Conservation (phyloP, 2,888 invertebrate genomes). For the Drosophila putrida region DNA sequence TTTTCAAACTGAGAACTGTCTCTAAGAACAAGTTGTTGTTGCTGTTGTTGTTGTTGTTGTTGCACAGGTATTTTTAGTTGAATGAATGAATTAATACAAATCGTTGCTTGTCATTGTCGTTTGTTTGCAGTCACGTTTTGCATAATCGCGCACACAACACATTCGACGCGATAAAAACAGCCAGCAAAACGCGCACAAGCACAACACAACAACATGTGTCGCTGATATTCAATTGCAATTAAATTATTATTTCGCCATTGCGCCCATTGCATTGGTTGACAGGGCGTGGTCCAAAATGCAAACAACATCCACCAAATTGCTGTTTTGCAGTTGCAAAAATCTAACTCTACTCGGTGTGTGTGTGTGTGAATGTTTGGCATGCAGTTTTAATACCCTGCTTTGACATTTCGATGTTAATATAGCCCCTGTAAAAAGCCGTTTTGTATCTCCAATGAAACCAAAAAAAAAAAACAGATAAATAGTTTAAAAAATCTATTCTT, state of each 20-base stretch:
- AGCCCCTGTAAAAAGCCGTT: not conserved
- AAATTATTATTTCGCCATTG: constrained; percentile 66
- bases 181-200: constrained; percentile 40
- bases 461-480: not conserved
- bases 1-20: constrained; percentile 8
- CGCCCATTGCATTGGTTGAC: constrained; percentile 16
- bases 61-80: constrained; percentile 38
- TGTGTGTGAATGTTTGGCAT: constrained; percentile 1
- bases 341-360: not conserved
- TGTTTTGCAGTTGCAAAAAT: constrained; percentile 28
- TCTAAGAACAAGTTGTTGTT: constrained; percentile 22
- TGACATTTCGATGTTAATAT: not conserved
- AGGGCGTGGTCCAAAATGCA: constrained; percentile 48
- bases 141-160: constrained; percentile 17
- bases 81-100: constrained; percentile 19
- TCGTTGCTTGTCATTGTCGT: constrained; percentile 21
- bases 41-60: constrained; percentile 1
- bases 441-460: not conserved
- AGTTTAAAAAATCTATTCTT: not conserved
- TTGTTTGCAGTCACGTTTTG: constrained; percentile 39
- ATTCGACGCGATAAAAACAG: constrained; percentile 32
- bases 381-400: not conserved
- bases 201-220: constrained; percentile 25
- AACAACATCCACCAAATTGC: constrained; percentile 62
- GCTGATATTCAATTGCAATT: constrained; percentile 69